Conservation (phyloP, 2,113 vertebrate species). For the Podilymbus podiceps region DNA sequence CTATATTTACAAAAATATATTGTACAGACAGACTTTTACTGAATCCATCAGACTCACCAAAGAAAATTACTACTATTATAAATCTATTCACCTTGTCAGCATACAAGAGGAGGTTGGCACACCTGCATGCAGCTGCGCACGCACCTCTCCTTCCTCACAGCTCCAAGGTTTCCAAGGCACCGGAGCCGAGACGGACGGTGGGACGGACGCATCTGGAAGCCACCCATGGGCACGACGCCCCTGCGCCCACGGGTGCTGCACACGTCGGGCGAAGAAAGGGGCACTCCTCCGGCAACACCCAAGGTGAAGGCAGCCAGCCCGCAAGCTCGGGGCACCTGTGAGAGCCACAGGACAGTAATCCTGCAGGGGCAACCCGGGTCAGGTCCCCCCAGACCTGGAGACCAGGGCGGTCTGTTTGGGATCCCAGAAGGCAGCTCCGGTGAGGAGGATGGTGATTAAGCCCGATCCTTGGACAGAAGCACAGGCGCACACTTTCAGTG, state of each 20-base stretch:
- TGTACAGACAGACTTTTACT: neutral
- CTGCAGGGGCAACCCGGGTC: neutral
- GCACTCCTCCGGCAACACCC: accelerated
- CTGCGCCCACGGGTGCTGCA: neutral
- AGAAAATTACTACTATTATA: neutral
- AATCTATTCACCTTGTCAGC: neutral
- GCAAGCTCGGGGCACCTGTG: accelerated
- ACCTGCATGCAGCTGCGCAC: neutral
- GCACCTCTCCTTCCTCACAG: neutral
- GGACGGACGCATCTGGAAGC: neutral
- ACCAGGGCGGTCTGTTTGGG: neutral
- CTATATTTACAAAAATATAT: neutral
- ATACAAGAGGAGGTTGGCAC: neutral
- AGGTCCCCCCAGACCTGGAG: neutral
- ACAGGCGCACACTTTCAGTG: neutral
- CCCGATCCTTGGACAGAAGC: neutral
- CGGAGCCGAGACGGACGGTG: neutral
- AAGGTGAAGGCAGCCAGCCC: neutral
- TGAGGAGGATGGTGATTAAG: neutral
- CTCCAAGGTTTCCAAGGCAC: neutral
- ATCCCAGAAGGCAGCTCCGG: neutral
- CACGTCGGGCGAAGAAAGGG: neutral
- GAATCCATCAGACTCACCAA: neutral
- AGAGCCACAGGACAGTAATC: neutral
- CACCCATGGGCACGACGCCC: neutral